Evolutionary conservation across 2,888 invertebrate genomes (phyloP), one percentile per base, ranked within the genome.

Genomic region (Myopa tessellatipennis): DNA sequence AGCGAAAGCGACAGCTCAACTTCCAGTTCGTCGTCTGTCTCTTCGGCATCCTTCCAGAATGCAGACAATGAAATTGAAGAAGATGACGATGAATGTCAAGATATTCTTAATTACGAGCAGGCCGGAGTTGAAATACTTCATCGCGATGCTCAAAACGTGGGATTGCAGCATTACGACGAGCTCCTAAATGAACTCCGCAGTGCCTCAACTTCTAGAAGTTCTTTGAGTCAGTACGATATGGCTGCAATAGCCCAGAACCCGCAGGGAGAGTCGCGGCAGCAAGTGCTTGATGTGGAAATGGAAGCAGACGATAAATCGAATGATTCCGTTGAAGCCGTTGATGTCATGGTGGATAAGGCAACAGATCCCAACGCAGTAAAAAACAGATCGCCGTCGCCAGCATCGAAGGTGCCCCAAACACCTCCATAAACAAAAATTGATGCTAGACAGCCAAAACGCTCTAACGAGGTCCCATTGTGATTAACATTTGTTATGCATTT

Each of bases 1-100:
- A 91, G 90, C 81, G 91, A 91, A 85, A 91, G 91, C 85, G 91
- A 91, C 79, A 91, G 90, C 79, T 87, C 87, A 78, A 89, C 90
- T 85, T 90, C 90, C 70, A 91, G 91, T 79, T 91, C 90, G 65
- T 90, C 89, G 72, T 88, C 87, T 18, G 90, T 90, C 14, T 86
- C 87, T 7, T 87, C 85, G 16, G 84, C 85, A 4, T 83, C 86
- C 1, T 83, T 83, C 6, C 82, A 81, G 82, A 82, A 81, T 63
- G 83, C 83, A 34, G 81, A 80, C 0, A 82, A 85, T 26, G 84
- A 81, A 36, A 82, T 83, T 77, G 83, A 81, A 7, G 85, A 83
- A 3, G 85, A 83, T 0, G 85, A 83, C 58, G 84, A 84, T 34
- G 83, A 82, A 55, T 84, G 82, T 38, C 83, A 83, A 26, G 40